phyloP scores from a whole-genome alignment of 2,113 vertebrate species.

The Labeo catla region DNA sequence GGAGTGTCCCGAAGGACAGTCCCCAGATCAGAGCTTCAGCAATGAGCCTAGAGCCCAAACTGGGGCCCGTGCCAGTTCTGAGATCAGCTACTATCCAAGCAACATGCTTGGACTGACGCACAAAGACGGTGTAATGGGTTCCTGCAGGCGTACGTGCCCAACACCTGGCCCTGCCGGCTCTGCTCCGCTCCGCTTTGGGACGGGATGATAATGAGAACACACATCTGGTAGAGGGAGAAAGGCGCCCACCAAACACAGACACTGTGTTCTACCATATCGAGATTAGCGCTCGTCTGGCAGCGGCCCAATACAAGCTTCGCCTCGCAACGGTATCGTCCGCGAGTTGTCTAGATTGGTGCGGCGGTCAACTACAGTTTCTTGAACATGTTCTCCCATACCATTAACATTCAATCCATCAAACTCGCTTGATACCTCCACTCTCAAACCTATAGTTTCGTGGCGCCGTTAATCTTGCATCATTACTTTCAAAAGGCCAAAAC shows the following conservation, averaged over 20 bases:
- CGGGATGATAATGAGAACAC: constrained; percentile 40
- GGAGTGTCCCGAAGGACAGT: constrained; percentile 30
- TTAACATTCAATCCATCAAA: not conserved
- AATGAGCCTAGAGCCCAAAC: constrained; percentile 23
- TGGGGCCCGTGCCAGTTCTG: constrained; percentile 47
- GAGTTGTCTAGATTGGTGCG: not conserved
- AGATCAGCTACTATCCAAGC: constrained; percentile 47
- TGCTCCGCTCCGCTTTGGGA: constrained; percentile 33
- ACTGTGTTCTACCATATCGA: constrained; percentile 29
- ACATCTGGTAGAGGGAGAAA: constrained; percentile 53
- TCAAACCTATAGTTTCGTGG: constrained; percentile 31
- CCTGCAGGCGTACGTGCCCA: constrained; percentile 46
- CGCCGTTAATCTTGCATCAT: constrained; percentile 36
- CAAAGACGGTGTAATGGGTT: constrained; percentile 54
- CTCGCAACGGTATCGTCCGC: not conserved
- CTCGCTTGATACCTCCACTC: not conserved
- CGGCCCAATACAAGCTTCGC: constrained; percentile 34
- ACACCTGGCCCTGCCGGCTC: constrained; percentile 51
- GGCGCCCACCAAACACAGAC: constrained; percentile 3
- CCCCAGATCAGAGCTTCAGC: constrained; percentile 35
- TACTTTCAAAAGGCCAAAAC: constrained; percentile 39
- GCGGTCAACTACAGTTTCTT: not conserved
- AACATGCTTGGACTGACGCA: constrained; percentile 39
- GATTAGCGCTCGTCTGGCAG: constrained; percentile 37
- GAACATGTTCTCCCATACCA: not conserved